Percentiles rank a stretch among this genome's conserved stretches.
Evolutionary conservation across 2,113 vertebrate genomes (phyloP).

Genomic region (Corythoichthys haematopterus): DNA sequence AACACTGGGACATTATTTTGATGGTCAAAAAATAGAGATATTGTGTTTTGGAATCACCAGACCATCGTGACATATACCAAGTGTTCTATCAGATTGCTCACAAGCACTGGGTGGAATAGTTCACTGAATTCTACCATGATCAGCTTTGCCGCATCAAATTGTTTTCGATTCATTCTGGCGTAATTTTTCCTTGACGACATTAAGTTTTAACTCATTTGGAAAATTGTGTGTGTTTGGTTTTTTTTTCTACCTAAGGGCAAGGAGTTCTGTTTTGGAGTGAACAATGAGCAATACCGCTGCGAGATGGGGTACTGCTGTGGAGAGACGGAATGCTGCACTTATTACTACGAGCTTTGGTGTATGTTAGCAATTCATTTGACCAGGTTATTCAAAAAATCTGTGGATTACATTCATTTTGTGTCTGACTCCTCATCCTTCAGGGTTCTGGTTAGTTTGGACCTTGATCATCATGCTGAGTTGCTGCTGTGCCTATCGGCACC

Average conservation of each 20-base stretch:
- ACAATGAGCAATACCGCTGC: constrained; percentile 78
- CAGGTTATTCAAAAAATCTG: not conserved
- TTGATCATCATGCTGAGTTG: constrained; percentile 82
- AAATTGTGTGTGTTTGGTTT: constrained; percentile 1
- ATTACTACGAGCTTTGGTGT: constrained; percentile 83
- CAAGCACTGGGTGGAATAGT: not conserved
- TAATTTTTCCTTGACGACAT: not conserved
- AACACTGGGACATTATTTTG: not conserved
- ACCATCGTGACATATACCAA: not conserved
- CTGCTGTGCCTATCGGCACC: constrained; percentile 80
- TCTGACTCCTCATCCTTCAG: constrained; percentile 36
- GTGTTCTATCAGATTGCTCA: not conserved
- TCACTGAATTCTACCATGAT: not conserved
- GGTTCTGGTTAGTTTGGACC: constrained; percentile 84
- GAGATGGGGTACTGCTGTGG: constrained; percentile 83
- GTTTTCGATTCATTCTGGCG: not conserved
- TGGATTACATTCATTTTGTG: not conserved
- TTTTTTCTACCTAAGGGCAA: constrained; percentile 67
- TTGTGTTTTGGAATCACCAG: not conserved
- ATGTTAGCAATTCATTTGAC: constrained; percentile 41
- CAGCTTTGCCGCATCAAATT: not conserved
- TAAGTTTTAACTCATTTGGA: constrained; percentile 10
- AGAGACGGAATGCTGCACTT: constrained; percentile 78
- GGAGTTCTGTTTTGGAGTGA: constrained; percentile 77
- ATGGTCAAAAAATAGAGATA: not conserved